Conservation (phyloP, 2,888 invertebrate genomes). For the Quadriops clusia region DNA sequence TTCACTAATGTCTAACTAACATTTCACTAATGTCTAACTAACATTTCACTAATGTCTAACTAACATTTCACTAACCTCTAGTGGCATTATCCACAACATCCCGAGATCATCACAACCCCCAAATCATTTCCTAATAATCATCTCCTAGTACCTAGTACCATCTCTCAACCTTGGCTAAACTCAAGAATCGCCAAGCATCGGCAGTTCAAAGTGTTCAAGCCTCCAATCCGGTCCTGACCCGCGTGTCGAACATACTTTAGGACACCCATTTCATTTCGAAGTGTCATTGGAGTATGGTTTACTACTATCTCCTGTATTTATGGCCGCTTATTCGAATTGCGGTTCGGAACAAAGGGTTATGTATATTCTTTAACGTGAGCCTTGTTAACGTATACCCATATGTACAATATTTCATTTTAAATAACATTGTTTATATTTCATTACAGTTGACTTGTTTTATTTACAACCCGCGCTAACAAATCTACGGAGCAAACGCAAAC, state of each 20-base stretch:
- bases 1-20: no score
- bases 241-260: conserved; percentile 33
- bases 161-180: no score
- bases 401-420: conserved; percentile 35
- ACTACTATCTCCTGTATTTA: conserved; percentile 35
- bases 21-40: no score
- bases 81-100: no score
- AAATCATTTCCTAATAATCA: no score
- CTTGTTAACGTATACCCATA: conserved; percentile 36
- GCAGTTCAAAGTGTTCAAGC: no score
- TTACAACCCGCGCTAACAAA: conserved; percentile 31
- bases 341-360: conserved; percentile 33
- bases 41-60: no score
- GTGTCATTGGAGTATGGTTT: conserved; percentile 35
- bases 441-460: conserved; percentile 29
- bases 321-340: conserved; percentile 34
- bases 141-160: no score
- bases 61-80: no score
- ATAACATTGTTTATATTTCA: conserved; percentile 37
- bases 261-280: conserved; percentile 34
- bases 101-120: no score
- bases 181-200: no score
- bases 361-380: conserved; percentile 33
- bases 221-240: conserved; percentile 25
- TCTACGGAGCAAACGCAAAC: conserved; percentile 21